Conservation (phyloP, 2,888 invertebrate species). For the Erebia ligea region DNA sequence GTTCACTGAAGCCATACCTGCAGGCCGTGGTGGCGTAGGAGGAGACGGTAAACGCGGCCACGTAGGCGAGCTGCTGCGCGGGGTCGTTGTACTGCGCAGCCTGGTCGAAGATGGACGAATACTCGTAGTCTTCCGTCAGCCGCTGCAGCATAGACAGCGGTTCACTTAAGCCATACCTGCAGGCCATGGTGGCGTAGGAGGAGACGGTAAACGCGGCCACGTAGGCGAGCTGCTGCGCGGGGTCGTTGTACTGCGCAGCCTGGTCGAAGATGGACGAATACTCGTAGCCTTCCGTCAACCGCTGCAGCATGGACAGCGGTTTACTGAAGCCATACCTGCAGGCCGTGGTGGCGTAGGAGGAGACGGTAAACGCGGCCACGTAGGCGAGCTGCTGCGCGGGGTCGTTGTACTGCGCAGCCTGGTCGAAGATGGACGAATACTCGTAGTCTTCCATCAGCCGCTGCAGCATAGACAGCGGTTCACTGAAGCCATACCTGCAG, state of each 20-base stretch:
- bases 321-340: slow-evolving; percentile 91
- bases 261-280: slow-evolving; percentile 95
- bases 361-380: too few species aligned
- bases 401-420: too few species aligned
- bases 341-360: too few species aligned
- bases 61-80: slow-evolving; percentile 96
- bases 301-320: slow-evolving; percentile 98
- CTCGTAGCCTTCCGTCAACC: slow-evolving; percentile 98
- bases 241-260: too few species aligned
- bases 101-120: slow-evolving; percentile 93
- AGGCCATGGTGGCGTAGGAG: slow-evolving; percentile 92
- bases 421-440: slow-evolving; percentile 95
- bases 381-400: slow-evolving; percentile 96
- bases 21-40: slow-evolving; percentile 92
- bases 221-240: slow-evolving; percentile 96
- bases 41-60: slow-evolving; percentile 98
- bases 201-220: slow-evolving; percentile 98
- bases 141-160: too few species aligned
- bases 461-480: slow-evolving; percentile 99
- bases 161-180: too few species aligned
- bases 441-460: slow-evolving; percentile 99
- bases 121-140: slow-evolving; percentile 99
- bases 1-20: too few species aligned
- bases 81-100: too few species aligned
- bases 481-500: slow-evolving; percentile 89